phyloP scores from a whole-genome alignment of 2,113 vertebrate genomes.

The Eublepharis macularius region DNA sequence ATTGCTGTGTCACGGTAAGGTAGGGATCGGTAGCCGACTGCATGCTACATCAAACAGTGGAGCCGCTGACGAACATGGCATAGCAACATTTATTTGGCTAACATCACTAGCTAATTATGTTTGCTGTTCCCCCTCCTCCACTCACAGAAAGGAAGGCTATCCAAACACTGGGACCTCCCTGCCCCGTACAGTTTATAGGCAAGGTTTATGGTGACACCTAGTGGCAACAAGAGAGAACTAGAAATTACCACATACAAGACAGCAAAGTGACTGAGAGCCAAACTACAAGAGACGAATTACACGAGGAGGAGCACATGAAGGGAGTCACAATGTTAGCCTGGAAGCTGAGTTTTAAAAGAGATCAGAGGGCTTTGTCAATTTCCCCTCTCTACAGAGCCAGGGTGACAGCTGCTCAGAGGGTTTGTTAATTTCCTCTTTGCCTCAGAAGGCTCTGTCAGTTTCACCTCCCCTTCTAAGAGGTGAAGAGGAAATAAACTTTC shows the following conservation, averaged over 20 bases:
- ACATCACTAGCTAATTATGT: neutral
- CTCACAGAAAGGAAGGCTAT: neutral
- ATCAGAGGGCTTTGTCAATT: too few relatives aligned
- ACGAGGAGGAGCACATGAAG: too few relatives aligned
- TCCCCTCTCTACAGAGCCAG: too few relatives aligned
- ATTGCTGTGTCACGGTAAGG: constrained; percentile 64
- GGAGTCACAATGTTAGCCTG: too few relatives aligned
- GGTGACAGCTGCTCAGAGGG: too few relatives aligned
- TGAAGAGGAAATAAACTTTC: too few relatives aligned
- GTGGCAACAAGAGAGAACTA: neutral
- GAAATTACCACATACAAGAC: accelerated
- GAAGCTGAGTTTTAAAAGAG: too few relatives aligned
- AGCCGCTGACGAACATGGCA: constrained; percentile 28
- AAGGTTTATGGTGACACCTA: constrained; percentile 29
- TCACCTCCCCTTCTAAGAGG: too few relatives aligned
- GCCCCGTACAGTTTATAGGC: neutral
- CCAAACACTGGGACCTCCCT: neutral
- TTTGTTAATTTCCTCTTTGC: too few relatives aligned
- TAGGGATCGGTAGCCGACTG: constrained; percentile 20
- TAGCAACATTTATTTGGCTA: neutral
- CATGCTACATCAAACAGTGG: constrained; percentile 38
- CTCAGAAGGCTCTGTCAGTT: too few relatives aligned
- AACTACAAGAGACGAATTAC: too few relatives aligned
- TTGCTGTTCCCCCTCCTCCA: neutral
- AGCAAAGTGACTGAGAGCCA: too few relatives aligned